These are phyloP conservation scores for Smutsia gigantea DNA, from an alignment of 2,797 vertebrate genomes.

Conservation along the genomic window DNA sequence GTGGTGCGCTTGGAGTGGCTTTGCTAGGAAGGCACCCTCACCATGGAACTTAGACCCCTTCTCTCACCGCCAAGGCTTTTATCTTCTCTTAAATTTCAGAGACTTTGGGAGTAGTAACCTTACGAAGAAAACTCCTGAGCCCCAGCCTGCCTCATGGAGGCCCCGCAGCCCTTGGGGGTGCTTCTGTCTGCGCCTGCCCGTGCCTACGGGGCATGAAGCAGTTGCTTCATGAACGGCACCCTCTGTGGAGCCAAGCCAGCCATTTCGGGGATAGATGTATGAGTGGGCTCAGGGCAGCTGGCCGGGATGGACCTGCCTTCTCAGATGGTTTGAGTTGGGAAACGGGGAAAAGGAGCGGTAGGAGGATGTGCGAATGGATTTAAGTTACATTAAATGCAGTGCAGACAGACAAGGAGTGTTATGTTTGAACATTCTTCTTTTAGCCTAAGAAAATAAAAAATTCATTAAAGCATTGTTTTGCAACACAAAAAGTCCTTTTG, in stretches of 20 bases:
- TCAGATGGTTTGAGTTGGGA: constrained; percentile 73
- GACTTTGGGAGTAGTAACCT: background rate
- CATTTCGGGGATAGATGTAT: constrained; percentile 49
- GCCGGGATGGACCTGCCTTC: constrained; percentile 71
- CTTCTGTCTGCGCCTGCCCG: background rate
- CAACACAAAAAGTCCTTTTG: background rate
- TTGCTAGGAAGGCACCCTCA: background rate
- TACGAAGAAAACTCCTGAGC: background rate
- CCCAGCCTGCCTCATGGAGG: background rate
- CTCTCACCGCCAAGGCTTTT: background rate
- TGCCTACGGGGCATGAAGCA: constrained; percentile 20
- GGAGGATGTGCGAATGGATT: constrained; percentile 73
- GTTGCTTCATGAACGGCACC: constrained; percentile 61
- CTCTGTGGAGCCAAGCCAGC: constrained; percentile 60
- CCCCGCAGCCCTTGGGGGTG: background rate
- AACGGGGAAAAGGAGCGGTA: constrained; percentile 76
- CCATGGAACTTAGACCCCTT: background rate
- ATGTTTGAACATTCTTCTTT: constrained; percentile 77
- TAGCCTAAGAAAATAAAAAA: constrained; percentile 79
- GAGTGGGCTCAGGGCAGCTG: constrained; percentile 62
- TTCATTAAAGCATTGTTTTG: constrained; percentile 39
- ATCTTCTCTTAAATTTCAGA: background rate
- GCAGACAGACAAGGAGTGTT: constrained; percentile 71
- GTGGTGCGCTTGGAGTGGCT: background rate
- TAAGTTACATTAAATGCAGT: constrained; percentile 74